phyloP scores from a whole-genome alignment of 1,140 invertebrate genomes.

The Drosophila pachea region DNA sequence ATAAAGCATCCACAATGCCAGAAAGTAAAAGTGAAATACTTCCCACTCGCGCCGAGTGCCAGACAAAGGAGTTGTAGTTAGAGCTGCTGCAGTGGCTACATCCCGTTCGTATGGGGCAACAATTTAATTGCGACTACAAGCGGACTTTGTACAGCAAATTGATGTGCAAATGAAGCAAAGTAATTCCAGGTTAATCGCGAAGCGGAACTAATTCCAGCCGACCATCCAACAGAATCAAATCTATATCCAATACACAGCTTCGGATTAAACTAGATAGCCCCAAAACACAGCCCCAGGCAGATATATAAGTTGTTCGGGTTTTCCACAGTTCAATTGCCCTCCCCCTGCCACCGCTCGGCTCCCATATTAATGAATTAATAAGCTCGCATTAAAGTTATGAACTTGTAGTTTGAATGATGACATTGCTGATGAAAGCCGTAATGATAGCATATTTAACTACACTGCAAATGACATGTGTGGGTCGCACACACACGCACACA shows the following conservation, averaged over 20 bases:
- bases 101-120: background rate
- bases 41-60: conserved; percentile 37
- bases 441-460: conserved; percentile 72
- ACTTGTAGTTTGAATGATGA: conserved; percentile 70
- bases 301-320: too few species aligned
- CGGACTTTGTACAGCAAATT: background rate
- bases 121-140: conserved; percentile 8
- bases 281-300: too few species aligned
- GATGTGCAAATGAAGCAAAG: too few species aligned
- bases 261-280: too few species aligned
- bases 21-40: conserved; percentile 63
- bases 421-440: conserved; percentile 72
- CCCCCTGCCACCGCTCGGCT: background rate
- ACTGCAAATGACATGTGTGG: conserved; percentile 54
- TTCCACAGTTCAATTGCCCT: background rate
- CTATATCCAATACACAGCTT: too few species aligned
- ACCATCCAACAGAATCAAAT: too few species aligned
- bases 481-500: conserved; percentile 20
- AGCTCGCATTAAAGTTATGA: conserved; percentile 47
- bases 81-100: background rate
- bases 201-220: too few species aligned
- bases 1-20: conserved; percentile 49
- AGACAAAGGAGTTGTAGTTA: conserved; percentile 57
- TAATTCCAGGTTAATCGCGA: too few species aligned
- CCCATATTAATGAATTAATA: conserved; percentile 47